Conservation (phyloP, 2,113 vertebrate species). For the Morone chrysops region DNA sequence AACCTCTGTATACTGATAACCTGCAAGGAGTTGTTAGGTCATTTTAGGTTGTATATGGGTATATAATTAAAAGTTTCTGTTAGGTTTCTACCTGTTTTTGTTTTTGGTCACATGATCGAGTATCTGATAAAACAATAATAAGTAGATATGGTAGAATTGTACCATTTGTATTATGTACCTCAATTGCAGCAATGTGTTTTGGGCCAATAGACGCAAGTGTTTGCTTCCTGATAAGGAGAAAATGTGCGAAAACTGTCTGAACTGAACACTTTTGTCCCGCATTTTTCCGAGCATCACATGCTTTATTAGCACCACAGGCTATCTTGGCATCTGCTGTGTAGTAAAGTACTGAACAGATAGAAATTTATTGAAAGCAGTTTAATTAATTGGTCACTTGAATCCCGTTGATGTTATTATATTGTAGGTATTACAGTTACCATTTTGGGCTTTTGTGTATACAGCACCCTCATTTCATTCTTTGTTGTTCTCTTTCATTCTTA, state of each 20-base stretch:
- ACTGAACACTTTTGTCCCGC: neutral
- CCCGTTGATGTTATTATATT: neutral
- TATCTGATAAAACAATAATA: neutral
- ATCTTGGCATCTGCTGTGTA: neutral
- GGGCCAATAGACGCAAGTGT: neutral
- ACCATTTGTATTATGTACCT: neutral
- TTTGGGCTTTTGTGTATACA: neutral
- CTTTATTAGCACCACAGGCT: neutral
- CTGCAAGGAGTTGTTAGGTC: neutral
- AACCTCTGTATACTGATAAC: neutral
- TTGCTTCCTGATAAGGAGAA: neutral
- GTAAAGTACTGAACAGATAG: neutral
- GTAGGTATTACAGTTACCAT: no score
- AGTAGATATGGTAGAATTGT: neutral
- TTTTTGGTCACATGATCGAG: neutral
- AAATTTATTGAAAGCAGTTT: neutral
- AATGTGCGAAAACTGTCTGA: neutral
- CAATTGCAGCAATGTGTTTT: neutral
- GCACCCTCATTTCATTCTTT: slow-evolving; percentile 24
- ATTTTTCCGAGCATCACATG: neutral
- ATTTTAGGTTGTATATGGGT: neutral
- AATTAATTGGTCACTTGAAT: neutral
- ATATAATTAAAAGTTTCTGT: neutral
- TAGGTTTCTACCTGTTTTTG: neutral
- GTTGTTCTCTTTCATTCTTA: slow-evolving; percentile 58